These are phyloP conservation scores for Chloebia gouldiae DNA, from an alignment of 2,113 vertebrate genomes.

Conservation along the genomic window DNA sequence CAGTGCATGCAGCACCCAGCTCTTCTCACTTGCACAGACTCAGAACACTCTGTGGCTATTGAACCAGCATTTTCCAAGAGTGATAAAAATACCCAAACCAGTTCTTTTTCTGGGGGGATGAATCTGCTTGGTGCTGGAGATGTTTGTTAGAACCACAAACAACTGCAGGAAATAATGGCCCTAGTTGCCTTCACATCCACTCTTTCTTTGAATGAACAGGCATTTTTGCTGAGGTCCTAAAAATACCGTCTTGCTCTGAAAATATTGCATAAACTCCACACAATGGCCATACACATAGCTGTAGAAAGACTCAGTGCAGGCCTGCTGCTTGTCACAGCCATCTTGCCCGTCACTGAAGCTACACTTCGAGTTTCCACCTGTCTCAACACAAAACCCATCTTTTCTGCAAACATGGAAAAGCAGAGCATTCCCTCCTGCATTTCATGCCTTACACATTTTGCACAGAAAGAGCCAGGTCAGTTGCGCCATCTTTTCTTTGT, in stretches of 20 bases:
- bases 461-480: background rate
- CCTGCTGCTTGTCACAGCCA: fast-evolving
- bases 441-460: background rate
- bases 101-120: background rate
- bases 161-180: background rate
- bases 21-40: background rate
- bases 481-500: fast-evolving
- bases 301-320: background rate
- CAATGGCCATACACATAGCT: background rate
- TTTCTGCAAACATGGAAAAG: background rate
- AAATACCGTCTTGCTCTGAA: background rate
- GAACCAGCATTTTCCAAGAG: background rate
- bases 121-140: background rate
- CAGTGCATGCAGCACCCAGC: background rate
- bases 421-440: background rate
- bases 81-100: background rate
- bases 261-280: background rate
- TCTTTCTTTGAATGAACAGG: slow-evolving; percentile 20
- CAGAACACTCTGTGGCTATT: background rate
- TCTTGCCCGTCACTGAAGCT: background rate
- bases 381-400: background rate
- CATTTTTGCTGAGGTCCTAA: slow-evolving; percentile 11
- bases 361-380: background rate
- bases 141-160: background rate
- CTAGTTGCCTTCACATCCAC: background rate